Base-by-base conservation (phyloP, 2,888 invertebrate genomes). In the Drosophila dives region DNA sequence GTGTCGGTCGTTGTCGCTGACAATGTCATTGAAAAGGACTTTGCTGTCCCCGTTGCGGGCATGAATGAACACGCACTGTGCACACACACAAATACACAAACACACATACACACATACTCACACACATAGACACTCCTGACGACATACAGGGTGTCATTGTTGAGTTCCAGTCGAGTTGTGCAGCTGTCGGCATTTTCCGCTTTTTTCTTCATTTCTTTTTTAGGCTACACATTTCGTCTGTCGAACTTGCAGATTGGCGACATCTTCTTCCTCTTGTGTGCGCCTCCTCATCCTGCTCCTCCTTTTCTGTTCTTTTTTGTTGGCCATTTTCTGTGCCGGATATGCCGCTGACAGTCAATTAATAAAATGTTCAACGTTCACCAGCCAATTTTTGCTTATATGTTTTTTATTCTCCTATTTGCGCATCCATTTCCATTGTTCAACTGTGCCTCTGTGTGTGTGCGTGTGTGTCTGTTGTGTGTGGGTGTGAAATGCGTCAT, bases 321-420 rank as follows among this genome's bases (percentile, higher is more conserved):
- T 55, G 51, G 45, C 61, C 42, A 61, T 54, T 33, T 23, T 53
- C 45, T 53, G 33, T 49, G 54, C 66, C 74, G 79, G 74, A 82
- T 67, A 76, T 76, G 85, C 64, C 74, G 65, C 70, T 79, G 82
- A 79, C 85, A 85, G 85, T 85, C 86, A 83, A 86, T 86, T 86
- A 83, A 83, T 86, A 80, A 72, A 77, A 77, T 77, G 77, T 79
- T 81, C 81, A 72, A 72, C 70, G 68, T 60, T 75, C 62, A 49
- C 33, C 59, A 76, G 81, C 66, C 76, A 72, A 73, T 64, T 72
- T 70, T 72, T 70, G 56, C 69, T 68, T 64, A 49, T 50, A 64
- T 64, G 48, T 38, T 49, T 32, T 62, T 45, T 56, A 26, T 51
- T 29, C 36, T 6, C 40, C 26, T 42, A 23, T n/a, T 51, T 38